Conservation (phyloP, 2,797 vertebrate species). For the Tinamus major region DNA sequence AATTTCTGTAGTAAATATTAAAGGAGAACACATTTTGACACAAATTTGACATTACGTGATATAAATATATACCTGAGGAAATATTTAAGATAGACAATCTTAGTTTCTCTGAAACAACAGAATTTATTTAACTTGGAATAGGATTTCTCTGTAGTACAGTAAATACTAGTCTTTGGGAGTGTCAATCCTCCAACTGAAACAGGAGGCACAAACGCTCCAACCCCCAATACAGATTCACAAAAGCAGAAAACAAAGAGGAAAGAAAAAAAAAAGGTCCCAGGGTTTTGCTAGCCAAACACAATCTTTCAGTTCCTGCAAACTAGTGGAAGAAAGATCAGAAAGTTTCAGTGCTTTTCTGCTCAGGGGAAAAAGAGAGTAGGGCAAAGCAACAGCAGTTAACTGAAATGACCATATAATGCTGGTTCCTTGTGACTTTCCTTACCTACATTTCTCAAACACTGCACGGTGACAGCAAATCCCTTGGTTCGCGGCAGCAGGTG, state of each 20-base stretch:
- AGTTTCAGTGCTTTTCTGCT: not conserved
- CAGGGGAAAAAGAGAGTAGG: not conserved
- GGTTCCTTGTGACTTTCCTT: conserved; percentile 73
- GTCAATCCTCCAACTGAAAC: not conserved
- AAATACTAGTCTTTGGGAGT: not conserved
- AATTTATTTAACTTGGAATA: not conserved
- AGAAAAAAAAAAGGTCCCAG: not conserved
- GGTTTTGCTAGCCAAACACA: not conserved
- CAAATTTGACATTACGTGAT: not conserved
- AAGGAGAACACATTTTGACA: not conserved
- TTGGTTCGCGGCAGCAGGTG: conserved; percentile 96
- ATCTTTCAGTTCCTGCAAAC: not conserved
- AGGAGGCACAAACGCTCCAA: fast-evolving
- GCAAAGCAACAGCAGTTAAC: not conserved
- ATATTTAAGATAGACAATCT: not conserved
- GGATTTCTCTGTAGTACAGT: not conserved
- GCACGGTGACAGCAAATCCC: conserved; percentile 92
- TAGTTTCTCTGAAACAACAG: not conserved
- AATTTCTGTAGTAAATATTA: not conserved
- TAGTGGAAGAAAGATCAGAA: not conserved
- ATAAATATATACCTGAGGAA: not conserved
- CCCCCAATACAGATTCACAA: not conserved
- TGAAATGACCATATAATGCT: not conserved
- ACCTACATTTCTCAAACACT: conserved; percentile 95
- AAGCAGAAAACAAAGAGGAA: not conserved